phyloP scores from a whole-genome alignment of 2,888 invertebrate genomes.

The Chrysolina oricalcia region DNA sequence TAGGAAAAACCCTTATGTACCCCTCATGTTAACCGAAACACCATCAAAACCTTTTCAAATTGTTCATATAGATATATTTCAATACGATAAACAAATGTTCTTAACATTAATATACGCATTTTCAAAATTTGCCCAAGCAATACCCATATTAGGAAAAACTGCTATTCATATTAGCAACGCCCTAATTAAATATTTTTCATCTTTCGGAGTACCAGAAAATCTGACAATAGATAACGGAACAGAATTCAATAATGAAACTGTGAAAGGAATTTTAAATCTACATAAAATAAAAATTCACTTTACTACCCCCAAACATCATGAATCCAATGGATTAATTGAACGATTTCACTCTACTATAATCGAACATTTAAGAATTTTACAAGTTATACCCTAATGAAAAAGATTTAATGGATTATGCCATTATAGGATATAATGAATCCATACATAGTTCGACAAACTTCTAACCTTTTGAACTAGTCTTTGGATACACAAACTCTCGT shows the following conservation, averaged over 20 bases:
- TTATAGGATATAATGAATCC: conserved; percentile 28
- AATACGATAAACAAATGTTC: no score
- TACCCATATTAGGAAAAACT: no score
- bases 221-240: conserved; percentile 35
- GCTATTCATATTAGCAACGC: no score
- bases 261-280: conserved; percentile 35
- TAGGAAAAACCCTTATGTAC: no score
- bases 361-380: conserved; percentile 29
- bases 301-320: conserved; percentile 34
- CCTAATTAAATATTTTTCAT: conserved; percentile 38
- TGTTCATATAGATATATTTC: no score
- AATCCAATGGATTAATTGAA: conserved; percentile 31
- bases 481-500: conserved; percentile 34
- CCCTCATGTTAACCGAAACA: no score
- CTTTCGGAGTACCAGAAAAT: conserved; percentile 33
- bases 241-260: conserved; percentile 39
- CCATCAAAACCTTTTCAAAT: no score
- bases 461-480: conserved; percentile 32
- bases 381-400: conserved; percentile 17
- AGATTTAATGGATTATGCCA: conserved; percentile 12
- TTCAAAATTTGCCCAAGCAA: no score
- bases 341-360: conserved; percentile 30
- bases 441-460: conserved; percentile 28
- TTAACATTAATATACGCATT: no score
- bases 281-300: conserved; percentile 47